Evolutionary conservation across 2,797 vertebrate genomes (phyloP), one percentile per base, ranked within the genome.

Genomic region (Sarcoramphus papa): DNA sequence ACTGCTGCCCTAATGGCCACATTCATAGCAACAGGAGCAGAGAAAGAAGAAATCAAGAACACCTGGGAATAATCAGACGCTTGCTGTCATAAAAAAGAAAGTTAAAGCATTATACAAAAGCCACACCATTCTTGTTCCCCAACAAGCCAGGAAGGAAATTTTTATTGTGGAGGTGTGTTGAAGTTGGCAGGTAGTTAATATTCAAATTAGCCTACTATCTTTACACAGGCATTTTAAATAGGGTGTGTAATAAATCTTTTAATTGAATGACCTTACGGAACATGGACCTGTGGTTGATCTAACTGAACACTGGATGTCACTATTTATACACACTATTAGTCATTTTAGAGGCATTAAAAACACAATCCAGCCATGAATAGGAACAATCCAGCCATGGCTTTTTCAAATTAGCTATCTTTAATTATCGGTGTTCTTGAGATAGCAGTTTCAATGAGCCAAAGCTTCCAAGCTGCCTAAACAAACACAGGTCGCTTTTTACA

Each of bases 161-260:
- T 98, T 98, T 98, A 98, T 97, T 94, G 97, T 97, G 96, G 88
- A 98, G 94, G 97, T 98, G 97, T 98, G 97, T 97, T 97, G 96
- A 96, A 98, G 90, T 97, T 97, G 96, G 95, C 97, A 98, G 96
- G 93, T 98, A 97, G 95, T 97, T 98, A 98, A 97, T 98, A 98
- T 98, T 98, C 97, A 98, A 96, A 98, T 98, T 92, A 97, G 93
- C 48, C 85, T 88, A 92, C 96, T 96, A 92, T 97, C 97, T 98
- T 97, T 97, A 95, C 94, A 82, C 80, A 96, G 93, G 97, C 97
- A 86, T 93, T 96, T 97, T 80, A 96, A 98, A 96, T 68, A 81
- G 70, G 59, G 40, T 92, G 81, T 93, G 78, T 94, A 94, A 91
- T 95, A 97, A 96, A 95, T 93, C 94, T 96, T 97, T 92, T 96